Base-by-base conservation (phyloP, 2,888 invertebrate species). In the Drosophila merina region DNA sequence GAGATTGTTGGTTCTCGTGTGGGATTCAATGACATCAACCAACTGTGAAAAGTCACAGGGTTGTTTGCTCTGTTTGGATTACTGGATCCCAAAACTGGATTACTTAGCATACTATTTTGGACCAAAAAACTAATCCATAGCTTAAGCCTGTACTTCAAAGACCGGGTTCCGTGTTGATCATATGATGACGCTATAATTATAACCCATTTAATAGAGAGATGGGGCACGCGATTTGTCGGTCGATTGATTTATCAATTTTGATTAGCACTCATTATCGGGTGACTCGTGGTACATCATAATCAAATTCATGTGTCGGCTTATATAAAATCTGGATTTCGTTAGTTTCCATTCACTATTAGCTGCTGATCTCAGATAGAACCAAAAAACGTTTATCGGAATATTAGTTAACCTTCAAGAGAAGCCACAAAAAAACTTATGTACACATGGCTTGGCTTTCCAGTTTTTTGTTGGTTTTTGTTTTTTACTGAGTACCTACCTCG, bases 211-310 rank as follows among this genome's bases (percentile, higher is more conserved):
- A 54, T 47, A 8, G 47, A 64, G 54, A 9, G 14, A 9, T 20
- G 10, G n/a, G 25, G 63, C 64, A 64, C 63, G 64, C 45, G 63
- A 64, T 40, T 31, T 3, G 6, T 2, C 20, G 30, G 5, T 28
- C n/a, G 68, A 68, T 74, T 70, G 55, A 62, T 72, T 63, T 66
- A 64, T 59, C 74, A 62, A 40, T 67, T 56, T 49, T 73, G 33
- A 57, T 81, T 81, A 78, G 71, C 75, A 64, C 59, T 6, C 66
- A 76, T 81, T 80, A 73, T 62, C 62, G 56, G 20, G 9, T 49
- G 67, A 25, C 69, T 33, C 52, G 44, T 68, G 69, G 38, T 28
- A 63, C 30, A 59, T 57, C 3, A 10, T 66, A 72, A 72, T 72
- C 58, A 12, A 72, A 67, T 33, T n/a, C 72, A 72, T 72, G 72